Conservation (phyloP, 2,797 vertebrate species). For the Poeciliopsis paucimaculata region DNA sequence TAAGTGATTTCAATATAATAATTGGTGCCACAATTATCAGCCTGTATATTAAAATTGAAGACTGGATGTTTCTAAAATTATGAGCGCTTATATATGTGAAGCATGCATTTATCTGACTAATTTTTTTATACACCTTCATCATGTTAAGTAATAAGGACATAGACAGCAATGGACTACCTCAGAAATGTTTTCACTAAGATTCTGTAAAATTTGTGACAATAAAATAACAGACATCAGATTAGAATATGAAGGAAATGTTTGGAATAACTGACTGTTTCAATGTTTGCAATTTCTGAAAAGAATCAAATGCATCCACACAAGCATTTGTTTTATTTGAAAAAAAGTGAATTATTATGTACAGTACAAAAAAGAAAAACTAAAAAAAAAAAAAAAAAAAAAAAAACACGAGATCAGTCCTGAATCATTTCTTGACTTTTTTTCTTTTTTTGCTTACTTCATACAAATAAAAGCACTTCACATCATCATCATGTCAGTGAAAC, state of each 20-base stretch:
- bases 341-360: conserved; percentile 80
- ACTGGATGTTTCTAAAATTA: background rate
- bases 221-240: background rate
- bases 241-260: background rate
- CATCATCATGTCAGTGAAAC: conserved; percentile 46
- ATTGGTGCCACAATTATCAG: background rate
- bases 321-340: conserved; percentile 81
- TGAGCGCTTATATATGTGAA: background rate
- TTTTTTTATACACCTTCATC: background rate
- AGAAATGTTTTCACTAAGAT: background rate
- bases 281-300: background rate
- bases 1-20: background rate
- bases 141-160: background rate
- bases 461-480: conserved; percentile 66
- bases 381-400: conserved; percentile 44
- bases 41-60: background rate
- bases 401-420: conserved; percentile 70
- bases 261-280: background rate
- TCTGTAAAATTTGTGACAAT: background rate
- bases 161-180: background rate
- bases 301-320: conserved; percentile 61
- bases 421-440: conserved; percentile 42
- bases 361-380: conserved; percentile 72
- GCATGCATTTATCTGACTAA: background rate
- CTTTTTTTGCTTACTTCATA: conserved; percentile 62